These are phyloP conservation scores for Falcaria lacertinaria DNA, from an alignment of 2,888 invertebrate species.

Conservation along the genomic window DNA sequence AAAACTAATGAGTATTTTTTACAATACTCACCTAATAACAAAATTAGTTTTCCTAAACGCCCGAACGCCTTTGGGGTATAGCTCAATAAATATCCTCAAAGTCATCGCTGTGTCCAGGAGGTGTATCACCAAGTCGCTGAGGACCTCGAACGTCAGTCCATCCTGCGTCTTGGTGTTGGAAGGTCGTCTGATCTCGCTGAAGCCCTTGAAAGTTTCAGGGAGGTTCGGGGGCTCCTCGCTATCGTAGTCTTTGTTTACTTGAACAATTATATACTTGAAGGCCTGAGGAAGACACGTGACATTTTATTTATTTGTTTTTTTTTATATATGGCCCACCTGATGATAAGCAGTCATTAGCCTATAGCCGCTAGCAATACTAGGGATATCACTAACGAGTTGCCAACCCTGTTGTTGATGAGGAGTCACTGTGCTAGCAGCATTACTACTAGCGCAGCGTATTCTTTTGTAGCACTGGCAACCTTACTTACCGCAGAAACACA, in stretches of 20 bases:
- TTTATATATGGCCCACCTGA: too few species aligned
- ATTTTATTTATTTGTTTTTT: too few species aligned
- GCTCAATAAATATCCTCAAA: constrained; percentile 83
- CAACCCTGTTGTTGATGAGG: too few species aligned
- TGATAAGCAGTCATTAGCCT: too few species aligned
- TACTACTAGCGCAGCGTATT: too few species aligned
- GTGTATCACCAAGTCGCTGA: constrained; percentile 85
- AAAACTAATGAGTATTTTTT: background rate
- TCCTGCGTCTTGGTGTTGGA: constrained; percentile 38
- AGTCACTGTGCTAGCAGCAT: too few species aligned
- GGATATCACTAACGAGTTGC: too few species aligned
- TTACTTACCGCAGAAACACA: too few species aligned
- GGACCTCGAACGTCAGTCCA: constrained; percentile 59
- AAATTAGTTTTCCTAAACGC: constrained; percentile 80
- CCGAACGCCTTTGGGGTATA: constrained; percentile 77
- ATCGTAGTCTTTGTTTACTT: constrained; percentile 73
- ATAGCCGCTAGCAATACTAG: too few species aligned
- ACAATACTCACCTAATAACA: constrained; percentile 68
- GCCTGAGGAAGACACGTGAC: too few species aligned
- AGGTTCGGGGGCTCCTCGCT: constrained; percentile 63
- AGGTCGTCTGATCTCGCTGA: constrained; percentile 59
- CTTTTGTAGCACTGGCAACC: too few species aligned
- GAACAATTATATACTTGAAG: constrained; percentile 72
- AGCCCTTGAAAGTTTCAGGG: constrained; percentile 70
- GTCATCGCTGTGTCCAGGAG: constrained; percentile 85